Conservation (phyloP, 2,797 vertebrate species). For the Babyrousa celebensis region DNA sequence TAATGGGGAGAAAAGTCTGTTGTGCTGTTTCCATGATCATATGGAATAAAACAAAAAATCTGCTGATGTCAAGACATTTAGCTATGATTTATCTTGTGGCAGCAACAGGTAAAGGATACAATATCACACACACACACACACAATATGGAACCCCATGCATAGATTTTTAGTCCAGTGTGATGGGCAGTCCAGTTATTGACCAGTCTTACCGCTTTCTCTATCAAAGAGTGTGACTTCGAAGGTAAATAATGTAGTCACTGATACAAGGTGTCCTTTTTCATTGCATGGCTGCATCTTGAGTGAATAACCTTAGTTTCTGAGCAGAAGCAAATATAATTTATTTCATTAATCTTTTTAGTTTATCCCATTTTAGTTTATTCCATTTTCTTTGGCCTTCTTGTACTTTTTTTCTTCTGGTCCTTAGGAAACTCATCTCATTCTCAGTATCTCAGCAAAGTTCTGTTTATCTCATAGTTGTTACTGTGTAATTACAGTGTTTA, state of each 20-base stretch:
- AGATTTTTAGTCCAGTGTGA: constrained; percentile 64
- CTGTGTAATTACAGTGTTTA: neutral
- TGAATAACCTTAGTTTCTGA: constrained; percentile 48
- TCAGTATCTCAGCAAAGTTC: neutral
- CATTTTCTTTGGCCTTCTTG: neutral
- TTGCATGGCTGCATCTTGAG: neutral
- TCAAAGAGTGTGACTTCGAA: constrained; percentile 65
- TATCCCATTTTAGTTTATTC: neutral
- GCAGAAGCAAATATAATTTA: constrained; percentile 5
- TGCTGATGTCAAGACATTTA: constrained; percentile 49
- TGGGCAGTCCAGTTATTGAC: constrained; percentile 76
- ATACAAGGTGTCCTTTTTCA: constrained; percentile 17
- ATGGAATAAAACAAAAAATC: neutral
- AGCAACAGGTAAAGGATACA: constrained; percentile 77
- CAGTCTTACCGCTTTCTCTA: constrained; percentile 68
- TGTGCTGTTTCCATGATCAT: neutral
- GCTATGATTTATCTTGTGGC: constrained; percentile 79
- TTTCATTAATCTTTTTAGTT: neutral
- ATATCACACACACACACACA: neutral
- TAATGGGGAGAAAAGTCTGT: neutral
- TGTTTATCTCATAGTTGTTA: neutral
- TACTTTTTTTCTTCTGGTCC: neutral
- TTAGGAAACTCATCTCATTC: neutral
- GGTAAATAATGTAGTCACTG: neutral
- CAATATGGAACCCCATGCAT: neutral